A percentile compares a stretch with the other conserved stretches of the same genome.
Conservation (phyloP, 2,888 invertebrate species). For the Macropis europaea region DNA sequence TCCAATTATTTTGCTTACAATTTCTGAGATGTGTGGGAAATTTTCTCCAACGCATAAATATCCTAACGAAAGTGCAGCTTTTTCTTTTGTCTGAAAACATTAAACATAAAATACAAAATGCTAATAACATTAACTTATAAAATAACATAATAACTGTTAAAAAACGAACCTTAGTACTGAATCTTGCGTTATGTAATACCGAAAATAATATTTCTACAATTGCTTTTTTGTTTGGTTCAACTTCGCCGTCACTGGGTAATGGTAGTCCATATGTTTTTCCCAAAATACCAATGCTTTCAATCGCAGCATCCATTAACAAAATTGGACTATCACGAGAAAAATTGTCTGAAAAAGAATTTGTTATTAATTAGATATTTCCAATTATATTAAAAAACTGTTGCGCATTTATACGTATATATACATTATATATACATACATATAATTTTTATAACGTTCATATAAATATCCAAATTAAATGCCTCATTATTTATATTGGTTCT, state of each 20-base stretch:
- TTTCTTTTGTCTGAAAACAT: conserved; percentile 82
- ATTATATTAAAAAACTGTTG: background rate
- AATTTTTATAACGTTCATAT: conserved; percentile 82
- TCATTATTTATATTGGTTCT: conserved; percentile 76
- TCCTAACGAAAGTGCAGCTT: conserved; percentile 88
- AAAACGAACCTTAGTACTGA: conserved; percentile 84
- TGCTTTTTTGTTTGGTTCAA: conserved; percentile 83
- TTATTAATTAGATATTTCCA: too few species aligned
- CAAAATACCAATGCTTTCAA: conserved; percentile 87
- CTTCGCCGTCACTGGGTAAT: conserved; percentile 75
- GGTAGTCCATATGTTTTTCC: conserved; percentile 87
- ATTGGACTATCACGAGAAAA: conserved; percentile 84
- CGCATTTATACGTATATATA: background rate
- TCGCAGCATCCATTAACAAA: conserved; percentile 85
- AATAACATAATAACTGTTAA: background rate
- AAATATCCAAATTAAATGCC: conserved; percentile 82
- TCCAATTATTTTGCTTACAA: conserved; percentile 88
- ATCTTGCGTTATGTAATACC: conserved; percentile 86
- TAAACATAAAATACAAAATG: background rate
- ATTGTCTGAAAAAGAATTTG: conserved; percentile 83
- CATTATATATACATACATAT: conserved; percentile 81
- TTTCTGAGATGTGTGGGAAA: conserved; percentile 86
- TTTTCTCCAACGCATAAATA: conserved; percentile 91
- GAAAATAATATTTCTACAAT: conserved; percentile 87
- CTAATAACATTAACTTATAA: background rate